Evolutionary conservation across 2,888 invertebrate species (phyloP), one percentile per base, ranked within the genome.

Genomic region (Seira sanloemensis): DNA sequence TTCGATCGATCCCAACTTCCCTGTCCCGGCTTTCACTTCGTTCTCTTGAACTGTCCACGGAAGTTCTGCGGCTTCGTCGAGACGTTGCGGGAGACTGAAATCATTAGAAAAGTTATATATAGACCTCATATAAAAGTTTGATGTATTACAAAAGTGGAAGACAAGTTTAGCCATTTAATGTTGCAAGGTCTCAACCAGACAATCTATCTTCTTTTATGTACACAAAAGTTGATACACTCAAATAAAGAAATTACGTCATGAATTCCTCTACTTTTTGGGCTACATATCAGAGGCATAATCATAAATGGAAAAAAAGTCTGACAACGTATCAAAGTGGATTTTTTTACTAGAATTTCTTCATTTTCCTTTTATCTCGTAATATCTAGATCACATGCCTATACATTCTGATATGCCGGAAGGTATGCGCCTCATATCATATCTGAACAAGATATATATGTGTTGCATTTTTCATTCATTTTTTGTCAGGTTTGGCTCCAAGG

Each of bases 1-100:
- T 89, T 24, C 89, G 88, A 88, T 90, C 90, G 87, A 89, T 90
- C 69, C 87, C 90, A 24, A 89, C 88, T 75, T 90, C 90, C 75
- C 90, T 85, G 58, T 90, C 89, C 21, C 89, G 79, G 78, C 84
- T 86, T 79, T 88, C 88, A 86, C 86, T 86, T 37, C 86, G 62
- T 50, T 86, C 86, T 58, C 80, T 73, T 5, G 87, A 86, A 68
- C 87, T 89, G 83, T 88, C 89, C 78, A 88, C 86, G 77, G 89
- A 88, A 74, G 89, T 88, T 84, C 90, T 88, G 54, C 88, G 85
- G 86, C 89, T 89, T 83, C 90, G 87, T 23, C 88, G 87, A 84
- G 86, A 87, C 58, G 86, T 81, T 86, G 86, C 86, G 46, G 88
- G 89, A 74, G 88, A 87, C 89, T 90, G 84, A 83, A 86, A 88